Evolutionary conservation across 2,888 invertebrate species (phyloP).

Genomic region (Lasioglossum figueresi): DNA sequence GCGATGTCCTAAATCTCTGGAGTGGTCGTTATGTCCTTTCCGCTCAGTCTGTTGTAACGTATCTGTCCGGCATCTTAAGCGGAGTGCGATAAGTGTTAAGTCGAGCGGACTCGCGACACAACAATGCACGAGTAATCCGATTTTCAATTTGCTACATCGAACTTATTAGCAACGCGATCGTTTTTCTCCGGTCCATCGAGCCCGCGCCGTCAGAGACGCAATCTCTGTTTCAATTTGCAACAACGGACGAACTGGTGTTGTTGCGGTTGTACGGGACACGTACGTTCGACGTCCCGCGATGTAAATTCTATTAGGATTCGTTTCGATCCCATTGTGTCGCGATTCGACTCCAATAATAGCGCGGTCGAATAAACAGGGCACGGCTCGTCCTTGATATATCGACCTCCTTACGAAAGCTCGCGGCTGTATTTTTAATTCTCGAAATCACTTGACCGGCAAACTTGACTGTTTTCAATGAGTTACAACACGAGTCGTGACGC

Average conservation of each 20-base stretch:
- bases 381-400: constrained; percentile 61
- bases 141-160: constrained; percentile 46
- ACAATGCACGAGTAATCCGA: constrained; percentile 31
- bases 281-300: constrained; percentile 18
- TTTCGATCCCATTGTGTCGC: constrained; percentile 60
- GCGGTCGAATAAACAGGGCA: constrained; percentile 59
- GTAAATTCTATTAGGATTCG: constrained; percentile 57
- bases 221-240: not conserved
- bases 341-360: constrained; percentile 60
- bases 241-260: not conserved
- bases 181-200: constrained; percentile 38
- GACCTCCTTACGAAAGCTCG: constrained; percentile 63
- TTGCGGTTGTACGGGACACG: not conserved
- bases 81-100: constrained; percentile 4
- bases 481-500: constrained; percentile 17
- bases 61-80: not conserved
- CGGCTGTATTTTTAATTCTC: constrained; percentile 62
- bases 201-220: constrained; percentile 1
- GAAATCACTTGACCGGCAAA: constrained; percentile 59
- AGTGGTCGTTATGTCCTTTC: not conserved
- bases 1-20: not conserved
- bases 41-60: not conserved
- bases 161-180: constrained; percentile 11
- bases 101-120: constrained; percentile 9
- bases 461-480: constrained; percentile 36